These are phyloP conservation scores for Euclidia mi DNA, from an alignment of 2,888 invertebrate genomes.

Conservation along the genomic window DNA sequence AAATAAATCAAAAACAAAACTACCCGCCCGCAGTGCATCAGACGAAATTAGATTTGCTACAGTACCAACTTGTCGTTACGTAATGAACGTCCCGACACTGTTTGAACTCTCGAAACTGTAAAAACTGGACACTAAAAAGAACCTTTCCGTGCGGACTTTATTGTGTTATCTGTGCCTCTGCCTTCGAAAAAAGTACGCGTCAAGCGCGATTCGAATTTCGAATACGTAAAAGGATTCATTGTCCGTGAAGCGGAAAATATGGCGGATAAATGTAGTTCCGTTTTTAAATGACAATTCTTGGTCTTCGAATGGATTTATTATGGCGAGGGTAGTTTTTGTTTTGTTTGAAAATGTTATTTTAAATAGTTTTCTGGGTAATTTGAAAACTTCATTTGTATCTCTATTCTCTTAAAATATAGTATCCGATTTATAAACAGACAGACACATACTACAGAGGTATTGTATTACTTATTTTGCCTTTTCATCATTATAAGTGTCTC, in stretches of 20 bases:
- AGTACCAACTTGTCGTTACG: slow-evolving; percentile 63
- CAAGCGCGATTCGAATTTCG: slow-evolving; percentile 44
- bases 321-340: not conserved
- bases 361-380: too few relatives aligned
- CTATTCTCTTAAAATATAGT: too few relatives aligned
- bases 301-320: slow-evolving; percentile 4
- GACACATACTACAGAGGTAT: too few relatives aligned
- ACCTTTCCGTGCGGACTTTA: slow-evolving; percentile 51
- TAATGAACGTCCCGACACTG: slow-evolving; percentile 66
- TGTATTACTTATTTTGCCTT: too few relatives aligned
- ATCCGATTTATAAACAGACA: too few relatives aligned
- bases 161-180: slow-evolving; percentile 62
- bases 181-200: slow-evolving; percentile 40
- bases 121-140: slow-evolving; percentile 46
- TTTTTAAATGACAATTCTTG: slow-evolving; percentile 21
- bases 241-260: slow-evolving; percentile 40
- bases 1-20: slow-evolving; percentile 33
- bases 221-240: slow-evolving; percentile 44
- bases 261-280: slow-evolving; percentile 17
- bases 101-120: slow-evolving; percentile 51
- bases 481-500: too few relatives aligned
- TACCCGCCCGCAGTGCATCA: slow-evolving; percentile 48
- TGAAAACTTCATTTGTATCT: too few relatives aligned
- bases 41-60: slow-evolving; percentile 62
- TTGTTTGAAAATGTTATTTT: not conserved